These are phyloP conservation scores for Eupithecia abbreviata DNA, from an alignment of 2,888 invertebrate species.

Conservation along the genomic window DNA sequence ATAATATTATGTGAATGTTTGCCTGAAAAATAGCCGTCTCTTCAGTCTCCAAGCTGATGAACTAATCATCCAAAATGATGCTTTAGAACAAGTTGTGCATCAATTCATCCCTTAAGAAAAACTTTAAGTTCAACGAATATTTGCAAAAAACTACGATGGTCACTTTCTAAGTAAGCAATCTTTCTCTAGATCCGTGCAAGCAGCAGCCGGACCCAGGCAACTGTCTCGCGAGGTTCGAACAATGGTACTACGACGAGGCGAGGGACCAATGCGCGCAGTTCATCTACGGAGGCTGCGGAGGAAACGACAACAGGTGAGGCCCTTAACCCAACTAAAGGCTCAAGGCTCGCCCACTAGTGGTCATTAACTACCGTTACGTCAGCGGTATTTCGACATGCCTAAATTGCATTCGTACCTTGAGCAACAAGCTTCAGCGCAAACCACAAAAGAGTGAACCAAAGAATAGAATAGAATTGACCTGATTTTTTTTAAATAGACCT, in stretches of 20 bases:
- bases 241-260: constrained; percentile 92
- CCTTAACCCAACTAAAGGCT: not conserved
- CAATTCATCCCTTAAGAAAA: not conserved
- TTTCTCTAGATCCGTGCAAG: constrained; percentile 83
- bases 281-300: constrained; percentile 95
- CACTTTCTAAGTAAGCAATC: not conserved
- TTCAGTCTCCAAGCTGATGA: not conserved
- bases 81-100: not conserved
- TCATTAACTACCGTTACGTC: too few relatives aligned
- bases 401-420: too few relatives aligned
- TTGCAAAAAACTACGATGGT: not conserved
- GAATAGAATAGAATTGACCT: too few relatives aligned
- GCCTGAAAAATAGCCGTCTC: not conserved
- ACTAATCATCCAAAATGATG: not conserved
- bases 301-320: constrained; percentile 93
- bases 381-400: too few relatives aligned
- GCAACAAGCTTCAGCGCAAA: too few relatives aligned
- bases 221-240: constrained; percentile 87
- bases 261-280: constrained; percentile 88
- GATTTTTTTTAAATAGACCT: too few relatives aligned
- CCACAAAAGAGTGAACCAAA: too few relatives aligned
- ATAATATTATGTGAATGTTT: not conserved
- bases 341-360: too few relatives aligned
- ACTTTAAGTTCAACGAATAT: not conserved
- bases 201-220: constrained; percentile 89